phyloP scores from a whole-genome alignment of 2,888 invertebrate genomes.

The Oeneis ivallda region DNA sequence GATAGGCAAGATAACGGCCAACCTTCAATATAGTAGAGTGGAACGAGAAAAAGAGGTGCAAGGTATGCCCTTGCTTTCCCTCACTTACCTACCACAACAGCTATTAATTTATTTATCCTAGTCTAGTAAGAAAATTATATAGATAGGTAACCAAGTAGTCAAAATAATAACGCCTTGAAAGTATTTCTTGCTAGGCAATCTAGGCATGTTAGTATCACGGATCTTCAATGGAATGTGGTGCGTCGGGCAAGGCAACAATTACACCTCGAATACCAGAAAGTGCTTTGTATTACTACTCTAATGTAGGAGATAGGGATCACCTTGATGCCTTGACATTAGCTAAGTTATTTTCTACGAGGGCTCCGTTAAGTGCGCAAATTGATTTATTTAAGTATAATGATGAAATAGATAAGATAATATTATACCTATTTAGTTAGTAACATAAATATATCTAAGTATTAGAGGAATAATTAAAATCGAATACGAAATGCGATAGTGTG shows the following conservation, averaged over 20 bases:
- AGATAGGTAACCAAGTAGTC: neutral
- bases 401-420: neutral
- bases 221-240: conserved; percentile 13
- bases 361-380: neutral
- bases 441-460: no score
- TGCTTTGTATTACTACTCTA: conserved; percentile 17
- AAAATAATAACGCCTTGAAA: neutral
- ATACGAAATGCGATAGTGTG: no score
- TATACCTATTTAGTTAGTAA: neutral
- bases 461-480: no score
- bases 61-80: no score
- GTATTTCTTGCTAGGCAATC: conserved; percentile 1
- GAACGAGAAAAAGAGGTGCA: no score
- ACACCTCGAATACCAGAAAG: no score
- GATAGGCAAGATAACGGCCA: no score
- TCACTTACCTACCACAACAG: no score
- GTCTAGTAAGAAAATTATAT: neutral
- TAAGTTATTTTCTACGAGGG: neutral
- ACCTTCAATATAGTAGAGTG: no score
- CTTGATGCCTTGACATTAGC: conserved; percentile 61
- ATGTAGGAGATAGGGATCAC: conserved; percentile 52
- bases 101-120: no score
- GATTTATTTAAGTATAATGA: neutral
- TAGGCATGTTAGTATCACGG: neutral
- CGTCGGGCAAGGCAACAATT: conserved; percentile 5